Base-by-base conservation (phyloP, 2,113 vertebrate species). In the Zeus faber region DNA sequence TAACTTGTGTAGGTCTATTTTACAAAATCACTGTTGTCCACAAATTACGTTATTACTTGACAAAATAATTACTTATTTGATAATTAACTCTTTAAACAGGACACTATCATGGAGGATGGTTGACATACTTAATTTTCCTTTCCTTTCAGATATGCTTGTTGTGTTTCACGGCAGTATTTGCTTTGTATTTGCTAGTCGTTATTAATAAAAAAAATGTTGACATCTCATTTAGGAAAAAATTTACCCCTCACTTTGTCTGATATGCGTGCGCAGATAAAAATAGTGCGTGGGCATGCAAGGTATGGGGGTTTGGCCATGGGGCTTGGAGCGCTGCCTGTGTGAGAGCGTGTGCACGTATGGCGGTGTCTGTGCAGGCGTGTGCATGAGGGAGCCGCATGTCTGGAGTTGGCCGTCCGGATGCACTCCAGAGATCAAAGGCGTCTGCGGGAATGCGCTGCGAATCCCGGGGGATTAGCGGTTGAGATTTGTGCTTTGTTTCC, bases 341-440 rank as follows among this genome's bases (percentile, higher is more conserved):
- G 55, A 54, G 70, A 65, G 65, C 43, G 49, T 49, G 51, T 39
- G 62, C 45, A 63, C 50, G 70, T 72, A 74, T 33, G 39, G 45
- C 39, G 25, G 49, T 58, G 21, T 49, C 33, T 49, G 53, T 9
- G n/a, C 22, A 16, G 49, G 27, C 27, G 24, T 9, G 27, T n/a
- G 31, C 39, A 26, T 31, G 55, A 26, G 52, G 51, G 27, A 43
- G 49, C 71, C 47, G 67, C 41, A 46, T 73, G 77, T 81, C 68
- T 79, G 75, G 71, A 71, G 65, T 84, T 56, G 83, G 77, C 70
- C 82, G 73, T 83, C 71, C 48, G 56, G 80, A 86, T 84, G 83
- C 77, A 67, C 83, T 79, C 76, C 48, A 70, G 71, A 88, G 85
- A 89, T 89, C 84, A 90, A 90, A 90, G 85, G 70, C 68, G 77